Evolutionary conservation across 2,113 vertebrate genomes (phyloP).

Genomic region (Alectura lathami): DNA sequence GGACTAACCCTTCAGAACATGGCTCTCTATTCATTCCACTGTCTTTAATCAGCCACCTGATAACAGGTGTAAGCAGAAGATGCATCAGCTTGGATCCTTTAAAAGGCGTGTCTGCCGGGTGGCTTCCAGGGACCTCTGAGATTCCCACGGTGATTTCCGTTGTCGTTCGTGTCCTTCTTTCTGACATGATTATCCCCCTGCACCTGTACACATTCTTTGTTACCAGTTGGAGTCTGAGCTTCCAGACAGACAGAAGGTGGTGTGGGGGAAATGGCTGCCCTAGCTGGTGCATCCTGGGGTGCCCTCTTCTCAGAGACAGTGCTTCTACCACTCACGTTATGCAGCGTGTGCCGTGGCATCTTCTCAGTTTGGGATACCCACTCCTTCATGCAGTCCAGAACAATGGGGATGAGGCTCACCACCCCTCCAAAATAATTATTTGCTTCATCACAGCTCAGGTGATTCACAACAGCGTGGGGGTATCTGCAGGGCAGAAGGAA

Average conservation of each 20-base stretch:
- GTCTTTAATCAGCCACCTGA: neutral
- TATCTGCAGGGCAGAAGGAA: conserved; percentile 67
- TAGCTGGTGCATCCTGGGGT: neutral
- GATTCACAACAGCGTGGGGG: conserved; percentile 80
- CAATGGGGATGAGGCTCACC: conserved; percentile 81
- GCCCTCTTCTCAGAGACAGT: neutral
- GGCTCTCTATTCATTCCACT: neutral
- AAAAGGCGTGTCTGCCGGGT: conserved; percentile 56
- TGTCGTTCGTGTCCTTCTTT: neutral
- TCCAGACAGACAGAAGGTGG: neutral
- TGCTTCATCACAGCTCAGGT: conserved; percentile 82
- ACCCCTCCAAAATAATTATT: conserved; percentile 80
- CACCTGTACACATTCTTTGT: neutral
- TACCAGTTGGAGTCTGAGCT: neutral
- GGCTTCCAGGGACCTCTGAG: conserved; percentile 72
- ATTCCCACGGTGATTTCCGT: neutral
- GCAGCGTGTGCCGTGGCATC: conserved; percentile 20
- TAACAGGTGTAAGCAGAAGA: neutral
- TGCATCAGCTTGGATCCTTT: neutral
- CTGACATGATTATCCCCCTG: neutral
- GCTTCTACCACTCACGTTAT: conserved; percentile 48
- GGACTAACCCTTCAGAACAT: neutral
- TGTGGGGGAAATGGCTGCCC: neutral
- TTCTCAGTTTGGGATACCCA: conserved; percentile 70
- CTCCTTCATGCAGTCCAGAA: conserved; percentile 74